Evolutionary conservation across 2,113 vertebrate species (phyloP).

Genomic region (Muntiacus reevesi): DNA sequence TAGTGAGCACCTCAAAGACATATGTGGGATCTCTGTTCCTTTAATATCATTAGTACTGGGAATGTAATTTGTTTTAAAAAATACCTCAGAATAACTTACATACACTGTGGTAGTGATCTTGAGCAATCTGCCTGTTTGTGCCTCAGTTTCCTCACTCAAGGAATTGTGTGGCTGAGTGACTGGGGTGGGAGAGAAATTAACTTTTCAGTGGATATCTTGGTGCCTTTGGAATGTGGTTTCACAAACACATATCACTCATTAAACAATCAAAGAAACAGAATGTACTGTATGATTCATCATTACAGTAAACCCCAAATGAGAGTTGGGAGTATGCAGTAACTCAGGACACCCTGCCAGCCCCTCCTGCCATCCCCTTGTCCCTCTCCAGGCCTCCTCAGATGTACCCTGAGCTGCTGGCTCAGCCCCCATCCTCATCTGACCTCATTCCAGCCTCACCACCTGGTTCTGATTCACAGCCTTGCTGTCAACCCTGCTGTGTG

Average conservation of each 20-base stretch:
- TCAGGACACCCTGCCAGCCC: too few relatives aligned
- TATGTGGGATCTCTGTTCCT: not conserved
- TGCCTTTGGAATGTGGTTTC: not conserved
- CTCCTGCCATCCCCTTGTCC: not conserved
- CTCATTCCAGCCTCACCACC: slow-evolving; percentile 32
- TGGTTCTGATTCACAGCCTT: slow-evolving; percentile 42
- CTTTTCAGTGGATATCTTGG: not conserved
- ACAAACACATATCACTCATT: not conserved
- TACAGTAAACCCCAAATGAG: not conserved
- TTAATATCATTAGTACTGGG: not conserved
- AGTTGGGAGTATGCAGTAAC: fast-evolving
- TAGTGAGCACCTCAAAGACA: not conserved
- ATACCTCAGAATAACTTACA: not conserved
- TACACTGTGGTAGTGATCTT: not conserved
- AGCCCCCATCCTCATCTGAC: not conserved
- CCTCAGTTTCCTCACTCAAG: not conserved
- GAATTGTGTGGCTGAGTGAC: not conserved
- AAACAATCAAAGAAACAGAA: not conserved
- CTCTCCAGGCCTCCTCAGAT: not conserved
- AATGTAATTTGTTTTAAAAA: not conserved
- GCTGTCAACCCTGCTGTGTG: not conserved
- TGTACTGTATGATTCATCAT: not conserved
- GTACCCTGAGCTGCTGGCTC: not conserved
- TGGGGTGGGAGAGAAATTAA: not conserved
- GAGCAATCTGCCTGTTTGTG: not conserved